Percentiles rank a stretch among this genome's conserved stretches.
phyloP scores from a whole-genome alignment of 2,888 invertebrate species.

The Volucella inflata region DNA sequence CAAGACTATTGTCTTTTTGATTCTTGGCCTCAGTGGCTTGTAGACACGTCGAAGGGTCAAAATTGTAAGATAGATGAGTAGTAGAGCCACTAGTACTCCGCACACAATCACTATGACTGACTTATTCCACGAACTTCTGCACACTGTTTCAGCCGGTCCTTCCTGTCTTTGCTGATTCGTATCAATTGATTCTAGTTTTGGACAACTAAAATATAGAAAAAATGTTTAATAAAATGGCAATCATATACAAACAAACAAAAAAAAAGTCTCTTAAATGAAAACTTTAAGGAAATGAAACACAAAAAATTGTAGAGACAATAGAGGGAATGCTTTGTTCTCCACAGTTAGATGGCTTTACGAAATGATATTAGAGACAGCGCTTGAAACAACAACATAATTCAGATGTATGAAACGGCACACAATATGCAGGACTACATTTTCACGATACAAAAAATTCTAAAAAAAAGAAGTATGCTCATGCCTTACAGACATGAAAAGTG shows the following conservation, averaged over 20 bases:
- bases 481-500: too few relatives aligned
- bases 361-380: too few relatives aligned
- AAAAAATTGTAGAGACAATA: too few relatives aligned
- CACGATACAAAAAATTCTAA: too few relatives aligned
- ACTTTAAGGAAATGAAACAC: too few relatives aligned
- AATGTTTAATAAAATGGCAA: conserved; percentile 27
- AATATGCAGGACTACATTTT: too few relatives aligned
- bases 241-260: neutral
- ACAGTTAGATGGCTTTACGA: too few relatives aligned
- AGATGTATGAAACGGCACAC: too few relatives aligned
- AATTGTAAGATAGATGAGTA: conserved; percentile 80
- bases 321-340: too few relatives aligned
- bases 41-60: conserved; percentile 81
- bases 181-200: conserved; percentile 15
- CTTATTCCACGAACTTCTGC: conserved; percentile 78
- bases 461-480: too few relatives aligned
- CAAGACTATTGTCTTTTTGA: conserved; percentile 92
- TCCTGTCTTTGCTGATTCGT: conserved; percentile 16
- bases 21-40: conserved; percentile 85
- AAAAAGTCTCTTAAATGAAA: neutral
- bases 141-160: conserved; percentile 66
- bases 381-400: too few relatives aligned
- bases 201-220: conserved; percentile 9
- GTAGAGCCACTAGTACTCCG: conserved; percentile 78
- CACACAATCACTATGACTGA: conserved; percentile 78